Evolutionary conservation across 2,888 invertebrate genomes (phyloP).

Genomic region (Nasonovia ribisnigri): DNA sequence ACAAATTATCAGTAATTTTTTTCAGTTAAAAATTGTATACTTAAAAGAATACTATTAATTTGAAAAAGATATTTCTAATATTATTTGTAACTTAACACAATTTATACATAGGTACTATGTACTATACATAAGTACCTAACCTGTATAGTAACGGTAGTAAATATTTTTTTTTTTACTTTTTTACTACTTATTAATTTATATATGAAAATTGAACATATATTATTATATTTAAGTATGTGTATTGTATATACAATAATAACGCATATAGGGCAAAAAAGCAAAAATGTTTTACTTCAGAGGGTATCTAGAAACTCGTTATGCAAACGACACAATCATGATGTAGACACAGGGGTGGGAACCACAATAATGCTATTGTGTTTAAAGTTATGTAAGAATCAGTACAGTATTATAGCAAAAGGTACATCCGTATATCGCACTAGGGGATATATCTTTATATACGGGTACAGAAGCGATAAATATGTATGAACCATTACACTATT

Average conservation of each 20-base stretch:
- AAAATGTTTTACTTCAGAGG: conserved; percentile 18
- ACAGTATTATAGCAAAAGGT: conserved; percentile 34
- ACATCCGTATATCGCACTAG: neutral
- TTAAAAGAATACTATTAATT: too few relatives aligned
- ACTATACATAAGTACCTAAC: too few relatives aligned
- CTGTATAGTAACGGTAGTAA: too few relatives aligned
- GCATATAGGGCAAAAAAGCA: neutral
- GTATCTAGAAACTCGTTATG: conserved; percentile 15
- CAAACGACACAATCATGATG: conserved; percentile 39
- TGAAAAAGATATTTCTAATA: too few relatives aligned
- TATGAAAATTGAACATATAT: neutral
- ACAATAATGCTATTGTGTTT: conserved; percentile 47
- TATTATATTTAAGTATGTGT: neutral
- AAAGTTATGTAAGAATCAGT: conserved; percentile 55
- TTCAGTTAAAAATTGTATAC: too few relatives aligned
- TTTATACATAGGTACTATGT: too few relatives aligned
- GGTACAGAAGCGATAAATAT: conserved; percentile 31
- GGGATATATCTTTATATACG: conserved; percentile 32
- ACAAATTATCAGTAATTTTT: too few relatives aligned
- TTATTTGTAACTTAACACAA: too few relatives aligned
- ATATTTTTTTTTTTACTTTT: neutral
- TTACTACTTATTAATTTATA: neutral
- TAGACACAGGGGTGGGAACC: neutral
- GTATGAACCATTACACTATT: conserved; percentile 37
- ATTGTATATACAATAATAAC: neutral